Evolutionary conservation across 2,888 invertebrate species (phyloP).

Genomic region (Hymenopus coronatus): DNA sequence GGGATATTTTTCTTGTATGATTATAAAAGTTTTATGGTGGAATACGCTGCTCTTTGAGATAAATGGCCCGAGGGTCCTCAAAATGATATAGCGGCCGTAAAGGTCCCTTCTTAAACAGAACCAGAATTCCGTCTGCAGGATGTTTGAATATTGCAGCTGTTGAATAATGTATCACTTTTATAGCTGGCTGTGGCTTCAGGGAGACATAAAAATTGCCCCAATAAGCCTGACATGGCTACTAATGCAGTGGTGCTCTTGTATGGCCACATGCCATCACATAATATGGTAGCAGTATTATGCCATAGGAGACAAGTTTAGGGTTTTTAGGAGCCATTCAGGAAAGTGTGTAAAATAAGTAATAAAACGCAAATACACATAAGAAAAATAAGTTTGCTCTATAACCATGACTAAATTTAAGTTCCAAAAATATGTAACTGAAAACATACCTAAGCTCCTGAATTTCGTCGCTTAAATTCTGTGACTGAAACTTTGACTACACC

Average conservation of each 20-base stretch:
- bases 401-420: too few relatives aligned
- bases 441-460: too few relatives aligned
- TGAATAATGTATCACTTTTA: neutral
- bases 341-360: neutral
- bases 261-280: neutral
- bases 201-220: neutral
- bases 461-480: too few relatives aligned
- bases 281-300: neutral
- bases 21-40: neutral
- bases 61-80: neutral
- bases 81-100: neutral
- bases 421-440: too few relatives aligned
- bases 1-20: neutral
- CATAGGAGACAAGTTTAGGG: neutral
- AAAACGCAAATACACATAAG: neutral
- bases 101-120: neutral
- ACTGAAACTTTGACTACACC: too few relatives aligned
- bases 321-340: neutral
- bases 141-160: neutral
- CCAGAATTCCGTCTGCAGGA: neutral
- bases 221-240: neutral
- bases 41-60: neutral
- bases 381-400: too few relatives aligned
- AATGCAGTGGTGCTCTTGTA: neutral
- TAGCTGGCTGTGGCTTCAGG: neutral